Conservation (phyloP, 1,140 invertebrate genomes). For the Psix sp. region DNA sequence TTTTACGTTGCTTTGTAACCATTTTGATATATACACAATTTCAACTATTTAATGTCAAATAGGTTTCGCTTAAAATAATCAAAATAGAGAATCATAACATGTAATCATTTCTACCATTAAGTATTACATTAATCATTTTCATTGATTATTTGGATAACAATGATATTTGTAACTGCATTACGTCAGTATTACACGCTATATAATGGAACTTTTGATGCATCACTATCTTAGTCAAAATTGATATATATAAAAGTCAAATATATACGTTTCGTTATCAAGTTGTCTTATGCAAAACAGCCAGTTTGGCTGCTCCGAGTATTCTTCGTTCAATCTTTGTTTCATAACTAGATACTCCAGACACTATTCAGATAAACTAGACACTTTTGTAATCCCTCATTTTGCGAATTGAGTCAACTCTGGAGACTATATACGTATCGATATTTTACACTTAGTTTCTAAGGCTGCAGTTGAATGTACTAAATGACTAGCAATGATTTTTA, state of each 20-base stretch:
- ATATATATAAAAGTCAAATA: constrained; percentile 15
- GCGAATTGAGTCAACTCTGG: no score
- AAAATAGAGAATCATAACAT: background rate
- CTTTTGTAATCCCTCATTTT: no score
- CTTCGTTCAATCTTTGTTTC: background rate
- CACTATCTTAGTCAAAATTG: constrained; percentile 32
- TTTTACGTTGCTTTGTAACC: constrained; percentile 18
- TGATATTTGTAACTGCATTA: background rate
- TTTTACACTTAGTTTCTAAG: background rate
- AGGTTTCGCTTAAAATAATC: background rate
- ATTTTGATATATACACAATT: constrained; percentile 11
- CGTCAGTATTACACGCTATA: constrained; percentile 8
- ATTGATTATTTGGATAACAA: background rate
- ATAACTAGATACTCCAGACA: no score
- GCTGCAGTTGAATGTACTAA: background rate
- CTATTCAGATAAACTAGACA: no score
- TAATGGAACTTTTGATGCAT: constrained; percentile 21
- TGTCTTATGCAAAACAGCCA: no score
- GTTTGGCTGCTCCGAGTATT: no score
- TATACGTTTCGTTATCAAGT: constrained; percentile 11
- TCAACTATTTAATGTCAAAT: background rate
- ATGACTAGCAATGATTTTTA: background rate
- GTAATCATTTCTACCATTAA: constrained; percentile 2
- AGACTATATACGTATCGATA: no score
- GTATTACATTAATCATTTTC: constrained; percentile 8